phyloP scores from a whole-genome alignment of 2,888 invertebrate species.

The Limnephilus auricula region DNA sequence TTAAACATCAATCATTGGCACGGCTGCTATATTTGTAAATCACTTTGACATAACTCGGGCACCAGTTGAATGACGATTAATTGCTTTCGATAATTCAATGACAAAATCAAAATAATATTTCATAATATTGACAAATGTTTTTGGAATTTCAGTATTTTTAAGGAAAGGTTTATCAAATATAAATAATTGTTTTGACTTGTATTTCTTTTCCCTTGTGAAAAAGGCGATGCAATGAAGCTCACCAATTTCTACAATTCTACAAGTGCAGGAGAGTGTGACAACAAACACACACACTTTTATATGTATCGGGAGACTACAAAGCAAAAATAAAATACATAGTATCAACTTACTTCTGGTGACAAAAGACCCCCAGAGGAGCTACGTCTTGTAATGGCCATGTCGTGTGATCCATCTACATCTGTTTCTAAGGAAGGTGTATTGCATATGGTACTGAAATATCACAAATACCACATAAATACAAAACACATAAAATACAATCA shows the following conservation, averaged over 20 bases:
- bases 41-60: not conserved
- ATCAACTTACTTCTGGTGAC: conserved; percentile 84
- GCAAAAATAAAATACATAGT: not conserved
- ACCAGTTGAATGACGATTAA: not conserved
- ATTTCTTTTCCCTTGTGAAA: no score
- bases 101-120: not conserved
- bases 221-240: not conserved
- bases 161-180: not conserved
- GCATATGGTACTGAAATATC: conserved; percentile 79
- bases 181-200: no score
- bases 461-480: conserved; percentile 33
- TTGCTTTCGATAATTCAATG: not conserved
- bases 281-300: not conserved
- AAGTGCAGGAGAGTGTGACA: not conserved
- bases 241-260: no score
- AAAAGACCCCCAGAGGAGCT: conserved; percentile 90
- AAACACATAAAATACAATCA: not conserved
- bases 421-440: conserved; percentile 84
- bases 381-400: conserved; percentile 80
- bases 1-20: not conserved
- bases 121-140: not conserved
- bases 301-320: not conserved
- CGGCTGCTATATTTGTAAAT: not conserved
- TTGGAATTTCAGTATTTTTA: not conserved
- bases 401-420: conserved; percentile 76